A percentile compares a stretch with the other conserved stretches of the same genome.
Conservation (phyloP, 2,888 invertebrate genomes). For the Hecatera dysodea region DNA sequence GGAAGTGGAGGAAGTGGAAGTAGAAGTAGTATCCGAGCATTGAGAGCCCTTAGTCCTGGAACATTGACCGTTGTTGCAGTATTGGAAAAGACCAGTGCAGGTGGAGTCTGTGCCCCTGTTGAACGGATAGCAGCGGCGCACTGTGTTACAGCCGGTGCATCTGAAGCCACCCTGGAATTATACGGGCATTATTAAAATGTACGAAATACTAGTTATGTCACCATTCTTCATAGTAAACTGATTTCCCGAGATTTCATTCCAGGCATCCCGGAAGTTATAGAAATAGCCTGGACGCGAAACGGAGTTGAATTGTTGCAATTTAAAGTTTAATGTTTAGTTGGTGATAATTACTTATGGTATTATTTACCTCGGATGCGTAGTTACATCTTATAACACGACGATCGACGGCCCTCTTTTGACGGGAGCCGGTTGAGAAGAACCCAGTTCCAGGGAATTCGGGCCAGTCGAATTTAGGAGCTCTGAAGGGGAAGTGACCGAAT, state of each 20-base stretch:
- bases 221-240: no score
- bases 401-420: slow-evolving; percentile 35
- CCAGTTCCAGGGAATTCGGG: slow-evolving; percentile 25
- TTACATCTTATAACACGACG: slow-evolving; percentile 59
- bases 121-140: slow-evolving; percentile 70
- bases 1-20: slow-evolving; percentile 23
- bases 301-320: neutral
- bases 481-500: slow-evolving; percentile 41
- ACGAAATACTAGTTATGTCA: no score
- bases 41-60: slow-evolving; percentile 71
- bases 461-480: slow-evolving; percentile 25
- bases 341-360: neutral
- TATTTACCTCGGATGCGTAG: slow-evolving; percentile 57
- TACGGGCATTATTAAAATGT: neutral
- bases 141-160: slow-evolving; percentile 72
- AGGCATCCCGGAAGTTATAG: neutral
- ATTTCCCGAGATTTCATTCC: neutral
- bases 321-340: neutral
- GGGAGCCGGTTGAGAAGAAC: slow-evolving; percentile 8
- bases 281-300: neutral
- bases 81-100: slow-evolving; percentile 72
- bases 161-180: slow-evolving; percentile 55
- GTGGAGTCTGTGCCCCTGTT: slow-evolving; percentile 70
- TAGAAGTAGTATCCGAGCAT: slow-evolving; percentile 67
- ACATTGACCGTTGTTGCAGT: slow-evolving; percentile 80